These are phyloP conservation scores for Microcebus jonahi DNA, from an alignment of 2,113 vertebrate species.

Conservation along the genomic window DNA sequence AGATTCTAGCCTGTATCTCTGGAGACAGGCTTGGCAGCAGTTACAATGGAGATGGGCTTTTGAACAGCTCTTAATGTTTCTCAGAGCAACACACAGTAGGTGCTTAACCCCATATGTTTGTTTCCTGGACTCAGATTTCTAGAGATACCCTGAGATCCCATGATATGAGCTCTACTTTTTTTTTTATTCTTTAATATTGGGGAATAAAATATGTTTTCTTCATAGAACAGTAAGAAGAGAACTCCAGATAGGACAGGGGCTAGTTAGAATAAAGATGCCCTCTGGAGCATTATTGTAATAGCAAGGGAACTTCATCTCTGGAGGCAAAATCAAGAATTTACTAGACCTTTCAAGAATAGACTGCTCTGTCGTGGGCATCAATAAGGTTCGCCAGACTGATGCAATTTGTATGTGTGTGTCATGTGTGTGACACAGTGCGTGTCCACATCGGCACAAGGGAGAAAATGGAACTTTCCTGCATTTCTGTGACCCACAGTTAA, in stretches of 20 bases:
- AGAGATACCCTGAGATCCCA: not conserved
- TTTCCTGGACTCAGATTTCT: not conserved
- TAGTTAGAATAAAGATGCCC: not conserved
- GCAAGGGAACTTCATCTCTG: not conserved
- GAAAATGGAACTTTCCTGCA: not conserved
- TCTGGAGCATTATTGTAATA: not conserved
- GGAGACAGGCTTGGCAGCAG: not conserved
- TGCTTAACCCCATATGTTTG: not conserved
- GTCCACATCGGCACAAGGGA: not conserved
- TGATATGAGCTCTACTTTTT: not conserved
- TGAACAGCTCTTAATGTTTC: too few species aligned
- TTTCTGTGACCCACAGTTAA: not conserved
- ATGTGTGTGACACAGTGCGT: not conserved
- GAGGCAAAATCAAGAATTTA: not conserved
- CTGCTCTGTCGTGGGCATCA: accelerated
- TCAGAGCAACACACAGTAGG: not conserved
- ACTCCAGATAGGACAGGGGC: not conserved
- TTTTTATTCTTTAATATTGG: not conserved
- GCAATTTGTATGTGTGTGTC: not conserved
- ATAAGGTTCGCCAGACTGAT: not conserved
- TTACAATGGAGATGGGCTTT: not conserved
- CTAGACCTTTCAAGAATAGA: not conserved
- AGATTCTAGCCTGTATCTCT: accelerated
- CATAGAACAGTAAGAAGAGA: not conserved
- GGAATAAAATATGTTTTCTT: not conserved